These are phyloP conservation scores for Xylota segnis DNA, from an alignment of 2,888 invertebrate species.

Conservation along the genomic window DNA sequence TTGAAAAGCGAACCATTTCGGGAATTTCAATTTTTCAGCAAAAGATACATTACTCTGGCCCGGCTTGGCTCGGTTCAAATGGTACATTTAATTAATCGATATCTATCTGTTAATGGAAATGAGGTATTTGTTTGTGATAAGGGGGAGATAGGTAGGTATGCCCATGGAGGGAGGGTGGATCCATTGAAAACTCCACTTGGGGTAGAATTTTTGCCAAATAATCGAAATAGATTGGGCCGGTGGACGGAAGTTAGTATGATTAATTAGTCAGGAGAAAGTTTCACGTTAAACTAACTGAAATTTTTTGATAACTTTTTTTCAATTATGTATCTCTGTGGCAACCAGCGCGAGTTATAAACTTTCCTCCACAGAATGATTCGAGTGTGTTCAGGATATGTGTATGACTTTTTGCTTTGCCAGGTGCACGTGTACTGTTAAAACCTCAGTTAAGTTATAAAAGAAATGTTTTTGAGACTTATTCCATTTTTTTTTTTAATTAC, in stretches of 20 bases:
- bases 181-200: background rate
- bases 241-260: background rate
- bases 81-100: constrained; percentile 23
- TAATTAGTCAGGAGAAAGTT: background rate
- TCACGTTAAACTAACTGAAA: too few relatives aligned
- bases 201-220: background rate
- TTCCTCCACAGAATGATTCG: too few relatives aligned
- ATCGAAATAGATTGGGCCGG: background rate
- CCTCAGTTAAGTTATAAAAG: too few relatives aligned
- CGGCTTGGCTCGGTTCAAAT: constrained; percentile 4
- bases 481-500: too few relatives aligned
- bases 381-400: too few relatives aligned
- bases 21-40: background rate
- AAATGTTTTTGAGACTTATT: too few relatives aligned
- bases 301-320: too few relatives aligned
- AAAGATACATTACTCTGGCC: background rate
- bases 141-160: constrained; percentile 11
- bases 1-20: background rate
- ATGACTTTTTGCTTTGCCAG: too few relatives aligned
- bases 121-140: background rate
- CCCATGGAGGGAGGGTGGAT: background rate
- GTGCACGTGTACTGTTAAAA: too few relatives aligned
- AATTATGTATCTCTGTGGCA: too few relatives aligned
- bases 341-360: too few relatives aligned
- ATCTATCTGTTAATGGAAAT: constrained; percentile 37